Evolutionary conservation across 2,797 vertebrate genomes (phyloP), one percentile per base, ranked within the genome.

Genomic region (Meda fulgida): DNA sequence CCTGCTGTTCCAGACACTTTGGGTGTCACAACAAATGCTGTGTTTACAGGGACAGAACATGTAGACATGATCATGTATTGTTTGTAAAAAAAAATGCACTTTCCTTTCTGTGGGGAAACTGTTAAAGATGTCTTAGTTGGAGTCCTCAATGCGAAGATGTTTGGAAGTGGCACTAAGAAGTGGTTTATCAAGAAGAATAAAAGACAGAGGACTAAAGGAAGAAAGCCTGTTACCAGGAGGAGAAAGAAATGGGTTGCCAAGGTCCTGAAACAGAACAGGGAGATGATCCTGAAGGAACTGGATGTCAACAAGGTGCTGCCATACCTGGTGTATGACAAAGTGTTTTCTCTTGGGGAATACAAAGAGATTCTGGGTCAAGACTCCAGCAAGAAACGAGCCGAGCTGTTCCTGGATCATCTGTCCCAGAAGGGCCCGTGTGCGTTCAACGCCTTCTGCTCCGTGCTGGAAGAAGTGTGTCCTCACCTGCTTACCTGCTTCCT

Each of bases 391-490:
- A 95, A 94, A 86, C 93, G 92, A 88, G 94, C 95, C 0, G 96
- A 97, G 66, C 91, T 94, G 83, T 97, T 98, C 89, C 88, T 99
- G 91, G 95, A 97, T 90, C 95, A 94, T 89, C 96, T 99, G 81
- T 93, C 93, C 81, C 91, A 91, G 7, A 98, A 98, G 94, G 97
- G 96, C 70, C 96, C 97, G 1, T 77, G 86, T 70, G 97, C 96
- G 36, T 96, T 97, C 92, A 95, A 92, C 83, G 93, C 94, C 19
- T 97, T 98, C 93, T 98, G 95, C 91, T 95, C 94, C 3, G 91
- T 97, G 85, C 92, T 98, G 93, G 97, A 99, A 86, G 96, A 98
- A 87, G 94, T 96, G 89, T 96, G 94, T 87, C 97, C 98, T 88
- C 95, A 96, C 90, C 95, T 97, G 93, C 95, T 98, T 66, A 94